phyloP scores from a whole-genome alignment of 2,113 vertebrate species.

The Piaya cayana region DNA sequence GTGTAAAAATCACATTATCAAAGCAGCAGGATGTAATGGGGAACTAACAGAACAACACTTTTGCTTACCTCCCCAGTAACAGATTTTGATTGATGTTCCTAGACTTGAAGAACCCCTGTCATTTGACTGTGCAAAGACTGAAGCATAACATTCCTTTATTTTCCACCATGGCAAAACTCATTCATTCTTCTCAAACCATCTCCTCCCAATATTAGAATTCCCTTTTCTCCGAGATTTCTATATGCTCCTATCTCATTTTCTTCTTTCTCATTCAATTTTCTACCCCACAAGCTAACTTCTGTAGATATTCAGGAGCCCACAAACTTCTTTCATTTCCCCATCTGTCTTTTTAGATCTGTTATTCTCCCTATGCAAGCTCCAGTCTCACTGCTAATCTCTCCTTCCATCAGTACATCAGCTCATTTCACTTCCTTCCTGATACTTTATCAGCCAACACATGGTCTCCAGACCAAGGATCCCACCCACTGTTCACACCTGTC shows the following conservation, averaged over 20 bases:
- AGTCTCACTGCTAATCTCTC: not conserved
- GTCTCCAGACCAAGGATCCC: not conserved
- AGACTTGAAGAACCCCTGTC: not conserved
- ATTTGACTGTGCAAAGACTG: not conserved
- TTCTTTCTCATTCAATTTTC: not conserved
- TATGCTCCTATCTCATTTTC: not conserved
- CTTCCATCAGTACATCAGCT: not conserved
- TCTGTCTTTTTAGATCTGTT: not conserved
- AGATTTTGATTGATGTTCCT: not conserved
- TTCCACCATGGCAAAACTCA: not conserved
- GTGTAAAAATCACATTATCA: not conserved
- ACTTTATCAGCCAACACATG: not conserved
- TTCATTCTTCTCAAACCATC: not conserved
- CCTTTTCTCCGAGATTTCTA: not conserved
- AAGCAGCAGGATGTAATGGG: not conserved
- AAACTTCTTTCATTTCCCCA: not conserved
- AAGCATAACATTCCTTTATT: not conserved
- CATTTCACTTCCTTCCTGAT: not conserved
- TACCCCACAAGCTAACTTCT: not conserved
- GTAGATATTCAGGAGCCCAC: not conserved
- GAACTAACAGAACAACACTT: not conserved
- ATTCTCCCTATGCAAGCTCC: not conserved
- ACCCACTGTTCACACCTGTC: not conserved
- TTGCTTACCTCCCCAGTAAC: not conserved
- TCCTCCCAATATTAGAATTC: not conserved